Evolutionary conservation across 2,797 vertebrate genomes (phyloP).

Genomic region (Catamblyrhynchus diadema): DNA sequence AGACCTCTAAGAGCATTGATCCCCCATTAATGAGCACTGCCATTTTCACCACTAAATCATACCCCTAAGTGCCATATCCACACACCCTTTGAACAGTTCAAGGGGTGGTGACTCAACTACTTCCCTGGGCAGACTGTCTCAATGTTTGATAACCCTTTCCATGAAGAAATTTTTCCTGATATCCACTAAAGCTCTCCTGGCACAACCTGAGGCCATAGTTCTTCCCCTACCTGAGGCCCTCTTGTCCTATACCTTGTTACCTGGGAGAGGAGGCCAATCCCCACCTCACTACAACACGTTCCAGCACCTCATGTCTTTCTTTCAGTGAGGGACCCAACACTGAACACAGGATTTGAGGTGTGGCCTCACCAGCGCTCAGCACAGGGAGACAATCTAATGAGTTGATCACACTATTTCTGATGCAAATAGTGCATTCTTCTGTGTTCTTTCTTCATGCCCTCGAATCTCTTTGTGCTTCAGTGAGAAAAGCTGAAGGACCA

Average conservation of each 20-base stretch:
- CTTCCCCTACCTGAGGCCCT: neutral
- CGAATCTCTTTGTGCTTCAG: neutral
- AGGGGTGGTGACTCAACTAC: neutral
- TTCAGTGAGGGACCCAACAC: neutral
- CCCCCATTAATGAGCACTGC: neutral
- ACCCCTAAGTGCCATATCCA: neutral
- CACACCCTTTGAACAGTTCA: neutral
- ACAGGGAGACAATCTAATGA: neutral
- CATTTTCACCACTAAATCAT: neutral
- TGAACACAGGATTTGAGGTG: neutral
- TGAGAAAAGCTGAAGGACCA: neutral
- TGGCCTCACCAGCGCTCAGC: neutral
- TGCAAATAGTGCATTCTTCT: neutral
- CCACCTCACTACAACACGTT: accelerated
- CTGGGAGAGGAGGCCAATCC: accelerated
- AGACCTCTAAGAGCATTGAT: neutral
- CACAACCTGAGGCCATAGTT: neutral
- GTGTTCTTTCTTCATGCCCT: neutral
- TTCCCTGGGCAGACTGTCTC: neutral
- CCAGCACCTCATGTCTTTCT: neutral
- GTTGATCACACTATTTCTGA: neutral
- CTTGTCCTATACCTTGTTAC: neutral
- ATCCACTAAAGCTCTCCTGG: neutral
- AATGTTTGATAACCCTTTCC: neutral
- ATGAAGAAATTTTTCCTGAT: neutral